These are phyloP conservation scores for Fregetta grallaria DNA, from an alignment of 2,113 vertebrate species.

Conservation along the genomic window DNA sequence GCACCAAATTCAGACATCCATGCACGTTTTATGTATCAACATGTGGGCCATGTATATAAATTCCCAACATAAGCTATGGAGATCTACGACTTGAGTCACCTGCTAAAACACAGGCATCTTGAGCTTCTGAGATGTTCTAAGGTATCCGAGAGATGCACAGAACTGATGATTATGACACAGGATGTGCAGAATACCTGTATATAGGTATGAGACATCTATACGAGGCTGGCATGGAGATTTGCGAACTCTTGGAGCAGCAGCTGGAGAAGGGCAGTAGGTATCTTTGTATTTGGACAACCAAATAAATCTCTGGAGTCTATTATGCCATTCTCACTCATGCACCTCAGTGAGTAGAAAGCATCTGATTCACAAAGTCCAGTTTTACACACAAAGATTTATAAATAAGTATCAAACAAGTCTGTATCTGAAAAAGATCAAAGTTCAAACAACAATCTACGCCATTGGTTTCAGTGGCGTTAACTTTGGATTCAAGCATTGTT, in stretches of 20 bases:
- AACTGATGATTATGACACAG: not conserved
- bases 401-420: not conserved
- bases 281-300: not conserved
- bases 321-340: not conserved
- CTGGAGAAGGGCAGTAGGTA: not conserved
- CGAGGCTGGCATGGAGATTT: not conserved
- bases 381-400: not conserved
- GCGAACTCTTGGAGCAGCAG: not conserved
- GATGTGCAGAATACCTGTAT: not conserved
- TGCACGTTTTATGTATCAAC: not conserved
- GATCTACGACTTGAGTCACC: not conserved
- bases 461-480: not conserved
- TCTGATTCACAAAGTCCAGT: not conserved
- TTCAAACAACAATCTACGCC: not conserved
- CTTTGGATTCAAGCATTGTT: not conserved
- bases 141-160: not conserved
- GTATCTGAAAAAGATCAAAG: not conserved
- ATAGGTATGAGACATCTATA: not conserved
- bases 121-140: not conserved
- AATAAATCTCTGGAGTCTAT: not conserved
- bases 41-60: fast-evolving
- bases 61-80: not conserved
- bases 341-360: not conserved
- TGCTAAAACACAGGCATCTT: not conserved
- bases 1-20: not conserved